Base-by-base conservation (phyloP, 2,113 vertebrate species). In the Neotoma lepida region DNA sequence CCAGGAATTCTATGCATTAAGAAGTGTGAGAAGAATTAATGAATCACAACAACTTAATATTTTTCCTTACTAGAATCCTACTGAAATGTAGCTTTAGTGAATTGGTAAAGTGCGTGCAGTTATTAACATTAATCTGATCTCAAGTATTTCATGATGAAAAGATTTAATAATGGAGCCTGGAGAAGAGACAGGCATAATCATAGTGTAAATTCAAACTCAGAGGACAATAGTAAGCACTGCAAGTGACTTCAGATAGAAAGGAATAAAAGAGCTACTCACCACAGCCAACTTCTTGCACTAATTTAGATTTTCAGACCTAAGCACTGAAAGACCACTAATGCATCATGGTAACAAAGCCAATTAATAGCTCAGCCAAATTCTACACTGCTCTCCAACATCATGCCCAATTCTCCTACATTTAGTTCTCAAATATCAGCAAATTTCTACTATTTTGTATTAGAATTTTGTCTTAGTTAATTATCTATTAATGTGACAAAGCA, bases 91-190 rank as follows among this genome's bases (percentile, higher is more conserved):
- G 17, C 41, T 89, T 54, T 89, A 94, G 9, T 51, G 71, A 94
- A 66, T 12, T 66, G 41, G 46, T 77, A 90, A 92, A 82, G 68
- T 54, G 28, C 33, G 7, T 51, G 17, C n/a, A 74, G 54, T 71
- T 77, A 44, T 46, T 76, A 58, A 81, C 63, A 81, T 63, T 73
- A 78, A 78, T 58, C 70, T 90, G 68, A 22, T 78, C 41, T 14
- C 46, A 92, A 78, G 9, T 74, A 90, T 63, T 90, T 92, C 33
- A 85, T 39, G 33, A 33, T 28, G 28, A 92, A 94, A 94, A 93
- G n/a, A 93, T 78, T 86, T 73, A 88, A 41, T 93, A 58, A 58
- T 35, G 12, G 82, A 49, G n/a, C 17, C 63, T 35, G 64, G 18
- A 74, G 30, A 54, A 73, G 78, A 84, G n/a, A 89, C 4, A 63